A percentile compares a stretch with the other conserved stretches of the same genome.
These are phyloP conservation scores for Antheraea mylitta DNA, from an alignment of 1,140 invertebrate species.

Conservation along the genomic window DNA sequence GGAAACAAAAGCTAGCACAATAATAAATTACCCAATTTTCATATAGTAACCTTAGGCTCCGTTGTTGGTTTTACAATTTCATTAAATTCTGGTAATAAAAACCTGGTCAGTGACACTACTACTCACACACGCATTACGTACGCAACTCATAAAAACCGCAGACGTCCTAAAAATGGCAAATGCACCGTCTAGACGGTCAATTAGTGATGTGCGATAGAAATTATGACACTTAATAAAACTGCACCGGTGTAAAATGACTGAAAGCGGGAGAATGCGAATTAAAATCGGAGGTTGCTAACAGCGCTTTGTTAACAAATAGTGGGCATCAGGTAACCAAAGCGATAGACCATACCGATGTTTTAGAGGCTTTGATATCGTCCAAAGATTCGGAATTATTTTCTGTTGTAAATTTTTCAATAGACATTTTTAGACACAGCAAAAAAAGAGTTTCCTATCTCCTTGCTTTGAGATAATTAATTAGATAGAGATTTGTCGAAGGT, in stretches of 20 bases:
- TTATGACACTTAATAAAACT: not conserved
- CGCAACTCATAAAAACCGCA: not conserved
- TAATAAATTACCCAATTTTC: too few species aligned
- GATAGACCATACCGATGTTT: not conserved
- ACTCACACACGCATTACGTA: not conserved
- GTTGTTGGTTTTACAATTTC: too few species aligned
- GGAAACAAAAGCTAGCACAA: too few species aligned
- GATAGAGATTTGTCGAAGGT: too few species aligned
- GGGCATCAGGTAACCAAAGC: not conserved
- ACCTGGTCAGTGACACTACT: not conserved
- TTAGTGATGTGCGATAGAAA: constrained; percentile 2
- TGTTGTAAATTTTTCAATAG: not conserved
- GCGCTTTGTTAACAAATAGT: not conserved
- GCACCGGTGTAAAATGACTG: constrained; percentile 31
- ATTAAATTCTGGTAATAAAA: not conserved
- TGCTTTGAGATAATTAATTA: too few species aligned
- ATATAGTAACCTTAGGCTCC: too few species aligned
- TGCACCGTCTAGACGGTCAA: constrained; percentile 1
- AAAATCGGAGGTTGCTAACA: constrained; percentile 24
- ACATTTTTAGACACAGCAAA: too few species aligned
- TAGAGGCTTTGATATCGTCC: not conserved
- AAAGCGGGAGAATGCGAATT: constrained; percentile 33
- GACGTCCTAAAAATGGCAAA: not conserved
- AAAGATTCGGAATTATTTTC: not conserved
- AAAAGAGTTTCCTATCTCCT: too few species aligned